Percentiles rank a stretch among this genome's conserved stretches.
Evolutionary conservation across 2,888 invertebrate genomes (phyloP).

Genomic region (Kryphioiulus occultus): DNA sequence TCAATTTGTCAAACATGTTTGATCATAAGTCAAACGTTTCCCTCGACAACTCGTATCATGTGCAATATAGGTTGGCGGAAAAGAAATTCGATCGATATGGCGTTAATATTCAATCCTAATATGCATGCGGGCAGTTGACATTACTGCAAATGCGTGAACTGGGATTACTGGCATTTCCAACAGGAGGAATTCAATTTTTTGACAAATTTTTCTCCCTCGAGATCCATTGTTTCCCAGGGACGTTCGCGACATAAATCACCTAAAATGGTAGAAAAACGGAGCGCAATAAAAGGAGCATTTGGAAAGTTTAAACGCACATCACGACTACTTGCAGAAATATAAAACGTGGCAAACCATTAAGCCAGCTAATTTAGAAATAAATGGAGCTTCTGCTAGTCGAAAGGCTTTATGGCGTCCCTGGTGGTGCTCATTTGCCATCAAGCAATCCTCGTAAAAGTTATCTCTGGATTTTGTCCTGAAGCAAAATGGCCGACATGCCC

Average conservation of each 20-base stretch:
- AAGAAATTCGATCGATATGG: neutral
- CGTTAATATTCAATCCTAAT: slow-evolving; percentile 12
- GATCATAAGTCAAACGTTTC: neutral
- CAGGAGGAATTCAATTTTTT: slow-evolving; percentile 1
- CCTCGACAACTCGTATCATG: neutral
- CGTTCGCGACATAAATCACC: neutral
- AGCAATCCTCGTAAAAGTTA: slow-evolving; percentile 26
- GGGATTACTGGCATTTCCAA: neutral
- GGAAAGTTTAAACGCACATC: slow-evolving; percentile 35
- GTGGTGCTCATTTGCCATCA: slow-evolving; percentile 31
- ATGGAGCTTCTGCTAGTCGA: slow-evolving; percentile 26
- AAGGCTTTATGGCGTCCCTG: slow-evolving; percentile 20
- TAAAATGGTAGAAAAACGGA: neutral
- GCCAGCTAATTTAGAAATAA: slow-evolving; percentile 35
- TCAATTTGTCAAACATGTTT: slow-evolving; percentile 4
- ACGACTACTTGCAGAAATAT: slow-evolving; percentile 31
- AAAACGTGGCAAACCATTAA: slow-evolving; percentile 35
- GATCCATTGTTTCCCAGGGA: slow-evolving; percentile 31
- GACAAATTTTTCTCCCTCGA: slow-evolving; percentile 20
- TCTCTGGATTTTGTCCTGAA: slow-evolving; percentile 3
- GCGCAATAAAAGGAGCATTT: slow-evolving; percentile 10
- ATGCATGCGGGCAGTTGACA: slow-evolving; percentile 31
- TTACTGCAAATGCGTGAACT: neutral
- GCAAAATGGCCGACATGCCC: slow-evolving; percentile 26
- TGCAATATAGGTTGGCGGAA: neutral